These are phyloP conservation scores for Atlantisia rogersi DNA, from an alignment of 2,113 vertebrate species.

Conservation along the genomic window DNA sequence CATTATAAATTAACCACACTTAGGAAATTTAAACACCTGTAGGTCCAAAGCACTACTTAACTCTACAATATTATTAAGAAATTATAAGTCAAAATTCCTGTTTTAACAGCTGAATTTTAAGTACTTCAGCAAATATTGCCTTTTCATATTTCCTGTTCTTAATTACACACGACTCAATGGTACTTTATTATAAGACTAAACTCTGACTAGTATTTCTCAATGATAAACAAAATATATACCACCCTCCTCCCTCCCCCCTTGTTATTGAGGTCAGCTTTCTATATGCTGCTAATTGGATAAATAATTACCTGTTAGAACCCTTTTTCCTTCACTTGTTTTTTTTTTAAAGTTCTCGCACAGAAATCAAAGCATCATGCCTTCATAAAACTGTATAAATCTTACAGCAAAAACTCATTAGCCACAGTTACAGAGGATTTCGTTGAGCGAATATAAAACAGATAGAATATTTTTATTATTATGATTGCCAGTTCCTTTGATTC, in stretches of 20 bases:
- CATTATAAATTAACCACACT: conserved; percentile 65
- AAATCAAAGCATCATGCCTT: conserved; percentile 10
- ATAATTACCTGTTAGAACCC: conserved; percentile 21
- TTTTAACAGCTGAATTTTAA: conserved; percentile 75
- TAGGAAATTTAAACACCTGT: conserved; percentile 65
- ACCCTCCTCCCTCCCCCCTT: neutral
- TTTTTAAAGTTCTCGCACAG: neutral
- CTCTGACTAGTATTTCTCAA: conserved; percentile 34
- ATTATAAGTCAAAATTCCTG: conserved; percentile 60
- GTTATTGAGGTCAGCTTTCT: neutral
- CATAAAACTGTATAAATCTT: neutral
- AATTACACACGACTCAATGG: conserved; percentile 59
- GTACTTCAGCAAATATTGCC: conserved; percentile 57
- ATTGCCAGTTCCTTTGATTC: conserved; percentile 13
- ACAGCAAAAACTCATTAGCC: conserved; percentile 3
- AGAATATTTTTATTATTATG: neutral
- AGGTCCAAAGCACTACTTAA: conserved; percentile 54
- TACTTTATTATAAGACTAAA: conserved; percentile 60
- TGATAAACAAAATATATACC: conserved; percentile 54
- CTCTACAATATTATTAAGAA: conserved; percentile 54
- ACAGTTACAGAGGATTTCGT: neutral
- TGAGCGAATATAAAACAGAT: neutral
- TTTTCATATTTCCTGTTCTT: conserved; percentile 71
- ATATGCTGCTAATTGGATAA: conserved; percentile 26
- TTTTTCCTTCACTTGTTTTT: neutral